A percentile compares a stretch with the other conserved stretches of the same genome.
Evolutionary conservation across 35 echinoderm and acorn worm genomes (phyloP).

Genomic region (Apostichopus californicus): DNA sequence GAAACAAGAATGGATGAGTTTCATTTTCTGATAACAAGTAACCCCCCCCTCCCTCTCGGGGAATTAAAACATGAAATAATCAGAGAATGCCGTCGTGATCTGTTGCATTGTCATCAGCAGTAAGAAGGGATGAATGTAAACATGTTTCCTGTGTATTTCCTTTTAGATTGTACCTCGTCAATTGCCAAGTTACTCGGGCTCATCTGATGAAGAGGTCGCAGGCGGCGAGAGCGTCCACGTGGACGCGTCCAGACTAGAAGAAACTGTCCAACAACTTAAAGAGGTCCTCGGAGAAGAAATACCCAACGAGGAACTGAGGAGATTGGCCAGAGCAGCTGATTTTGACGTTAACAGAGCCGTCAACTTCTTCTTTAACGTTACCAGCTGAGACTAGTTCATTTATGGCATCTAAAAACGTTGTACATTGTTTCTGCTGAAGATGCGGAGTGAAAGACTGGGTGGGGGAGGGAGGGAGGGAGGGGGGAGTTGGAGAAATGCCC

Average conservation of each 20-base stretch:
- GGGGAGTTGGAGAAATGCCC: background rate
- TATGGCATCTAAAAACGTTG: too few species aligned
- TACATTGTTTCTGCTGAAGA: background rate
- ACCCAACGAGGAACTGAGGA: constrained; percentile 56
- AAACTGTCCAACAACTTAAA: constrained; percentile 51
- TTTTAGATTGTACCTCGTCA: background rate
- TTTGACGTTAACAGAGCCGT: constrained; percentile 83
- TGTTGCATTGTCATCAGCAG: background rate
- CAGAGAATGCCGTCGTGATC: too few species aligned
- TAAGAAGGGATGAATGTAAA: too few species aligned
- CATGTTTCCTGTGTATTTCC: background rate
- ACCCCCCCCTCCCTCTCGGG: too few species aligned
- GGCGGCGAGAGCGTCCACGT: background rate
- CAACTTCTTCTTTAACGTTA: constrained; percentile 63
- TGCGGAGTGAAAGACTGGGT: background rate
- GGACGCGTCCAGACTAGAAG: constrained; percentile 34
- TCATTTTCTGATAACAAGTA: too few species aligned
- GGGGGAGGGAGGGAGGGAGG: background rate
- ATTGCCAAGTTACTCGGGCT: constrained; percentile 51
- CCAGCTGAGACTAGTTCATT: background rate
- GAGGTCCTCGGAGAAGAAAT: constrained; percentile 72
- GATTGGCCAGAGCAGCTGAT: constrained; percentile 68
- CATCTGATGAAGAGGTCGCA: constrained; percentile 54
- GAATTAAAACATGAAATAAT: too few species aligned
- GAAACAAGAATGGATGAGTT: too few species aligned